phyloP scores from a whole-genome alignment of 2,113 vertebrate species.

The Hyla sarda region DNA sequence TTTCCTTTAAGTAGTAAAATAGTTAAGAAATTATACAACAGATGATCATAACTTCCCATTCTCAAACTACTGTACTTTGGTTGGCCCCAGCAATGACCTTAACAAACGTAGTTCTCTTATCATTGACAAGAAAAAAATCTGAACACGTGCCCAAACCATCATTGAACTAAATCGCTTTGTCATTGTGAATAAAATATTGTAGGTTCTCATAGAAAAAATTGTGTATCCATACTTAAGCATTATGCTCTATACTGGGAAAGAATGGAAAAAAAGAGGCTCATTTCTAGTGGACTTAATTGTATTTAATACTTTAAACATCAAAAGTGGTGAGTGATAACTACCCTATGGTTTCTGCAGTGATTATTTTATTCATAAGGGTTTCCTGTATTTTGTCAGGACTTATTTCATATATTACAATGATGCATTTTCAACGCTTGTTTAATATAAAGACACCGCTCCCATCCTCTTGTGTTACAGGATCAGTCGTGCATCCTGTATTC shows the following conservation, averaged over 20 bases:
- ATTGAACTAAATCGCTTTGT: not conserved
- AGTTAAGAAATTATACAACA: no score
- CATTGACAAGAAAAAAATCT: slow-evolving; percentile 19
- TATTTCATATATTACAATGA: slow-evolving; percentile 19
- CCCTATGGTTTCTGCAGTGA: slow-evolving; percentile 33
- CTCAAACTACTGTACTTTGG: no score
- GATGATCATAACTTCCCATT: no score
- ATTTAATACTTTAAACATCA: slow-evolving; percentile 37
- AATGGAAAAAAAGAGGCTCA: slow-evolving; percentile 33
- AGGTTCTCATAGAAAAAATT: not conserved
- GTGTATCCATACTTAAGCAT: not conserved
- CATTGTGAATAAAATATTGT: not conserved
- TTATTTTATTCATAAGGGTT: slow-evolving; percentile 4
- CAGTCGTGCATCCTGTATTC: slow-evolving; percentile 14
- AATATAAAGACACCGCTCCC: slow-evolving; percentile 19
- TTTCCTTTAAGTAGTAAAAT: no score
- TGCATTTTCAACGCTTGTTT: slow-evolving; percentile 40
- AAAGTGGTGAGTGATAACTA: slow-evolving; percentile 39
- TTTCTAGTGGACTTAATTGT: slow-evolving; percentile 22
- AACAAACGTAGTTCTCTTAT: not conserved
- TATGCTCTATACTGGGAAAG: not conserved
- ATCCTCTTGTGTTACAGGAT: slow-evolving; percentile 28
- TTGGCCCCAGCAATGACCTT: not conserved
- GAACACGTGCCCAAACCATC: not conserved
- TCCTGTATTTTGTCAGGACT: not conserved